Evolutionary conservation across 2,797 vertebrate species (phyloP), one percentile per base, ranked within the genome.

Genomic region (Anguilla megastoma): DNA sequence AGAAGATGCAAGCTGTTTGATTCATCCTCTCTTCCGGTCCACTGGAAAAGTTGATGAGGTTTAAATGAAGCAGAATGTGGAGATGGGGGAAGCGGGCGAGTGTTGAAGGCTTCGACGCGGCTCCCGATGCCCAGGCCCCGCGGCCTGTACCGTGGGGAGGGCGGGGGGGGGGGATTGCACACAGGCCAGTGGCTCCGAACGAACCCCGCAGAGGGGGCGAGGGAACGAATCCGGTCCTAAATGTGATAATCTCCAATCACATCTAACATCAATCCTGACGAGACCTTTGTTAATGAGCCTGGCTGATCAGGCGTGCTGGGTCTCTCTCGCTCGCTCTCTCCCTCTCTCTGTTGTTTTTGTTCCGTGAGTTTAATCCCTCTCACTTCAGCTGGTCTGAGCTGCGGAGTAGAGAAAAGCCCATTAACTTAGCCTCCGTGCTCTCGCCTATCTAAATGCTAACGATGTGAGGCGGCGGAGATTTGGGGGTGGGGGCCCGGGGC

Each of bases 21-120:
- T 96, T 96, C 88, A 97, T 95, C 92, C 94, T 94, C 95, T 95
- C 96, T 97, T 97, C 97, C 97, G 97, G 97, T 97, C 96, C 96
- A 96, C 94, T 97, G 97, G 94, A 96, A 97, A 95, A 97, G 96
- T 97, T 97, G 97, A 97, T 97, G 96, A 97, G 97, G 97, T 97
- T 97, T 96, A 97, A 97, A 97, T 97, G 96, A 97, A 97, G 96
- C 95, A 97, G 96, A 97, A 97, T 97, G 96, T 95, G 95, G 95
- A 95, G 94, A 95, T 94, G 92, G 94, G 93, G 76, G 83, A 86
- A 45, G 94, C 93, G 89, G 88, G 89, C 41, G 94, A 93, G 95
- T 93, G 93, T 91, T 95, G 95, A 95, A 66, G 87, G 91, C 86
- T 48, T 80, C 79, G 54, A 52, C 30, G 79, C 27, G 56, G 66